These are phyloP conservation scores for Clanis bilineata DNA, from an alignment of 2,888 invertebrate genomes.

Conservation along the genomic window DNA sequence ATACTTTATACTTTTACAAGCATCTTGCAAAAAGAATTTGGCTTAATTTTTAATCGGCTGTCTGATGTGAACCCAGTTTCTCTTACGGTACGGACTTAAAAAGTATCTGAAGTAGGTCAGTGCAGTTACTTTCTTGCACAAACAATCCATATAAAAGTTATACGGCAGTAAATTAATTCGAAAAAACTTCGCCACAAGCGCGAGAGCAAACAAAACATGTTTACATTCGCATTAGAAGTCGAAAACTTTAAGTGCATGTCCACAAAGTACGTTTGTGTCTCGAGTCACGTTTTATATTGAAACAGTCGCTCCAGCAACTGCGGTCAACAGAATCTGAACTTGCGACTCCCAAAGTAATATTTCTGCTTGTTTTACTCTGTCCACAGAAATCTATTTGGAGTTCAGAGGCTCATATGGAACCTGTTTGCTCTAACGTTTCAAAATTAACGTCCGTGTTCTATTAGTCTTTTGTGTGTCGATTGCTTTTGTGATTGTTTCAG, in stretches of 20 bases:
- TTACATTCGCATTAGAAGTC: slow-evolving; percentile 13
- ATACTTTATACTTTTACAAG: too few relatives aligned
- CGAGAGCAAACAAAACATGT: not conserved
- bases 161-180: not conserved
- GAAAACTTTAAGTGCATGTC: slow-evolving; percentile 13
- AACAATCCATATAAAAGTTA: not conserved
- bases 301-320: slow-evolving; percentile 21
- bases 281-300: slow-evolving; percentile 36
- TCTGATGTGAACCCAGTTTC: too few relatives aligned
- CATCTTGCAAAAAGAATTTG: too few relatives aligned
- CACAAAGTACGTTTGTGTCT: slow-evolving; percentile 1
- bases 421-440: not conserved
- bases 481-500: too few relatives aligned
- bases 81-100: too few relatives aligned
- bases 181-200: not conserved
- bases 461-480: too few relatives aligned
- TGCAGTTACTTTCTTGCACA: not conserved
- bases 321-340: slow-evolving; percentile 14
- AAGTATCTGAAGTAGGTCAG: not conserved
- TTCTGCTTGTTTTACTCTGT: slow-evolving; percentile 5
- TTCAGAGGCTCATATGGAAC: not conserved
- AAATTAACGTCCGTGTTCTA: too few relatives aligned
- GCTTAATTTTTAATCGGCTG: too few relatives aligned
- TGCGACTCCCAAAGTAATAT: not conserved
- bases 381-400: not conserved